Evolutionary conservation across 1,140 invertebrate genomes (phyloP), one percentile per base, ranked within the genome.

Genomic region (Thaumatotibia leucotreta): DNA sequence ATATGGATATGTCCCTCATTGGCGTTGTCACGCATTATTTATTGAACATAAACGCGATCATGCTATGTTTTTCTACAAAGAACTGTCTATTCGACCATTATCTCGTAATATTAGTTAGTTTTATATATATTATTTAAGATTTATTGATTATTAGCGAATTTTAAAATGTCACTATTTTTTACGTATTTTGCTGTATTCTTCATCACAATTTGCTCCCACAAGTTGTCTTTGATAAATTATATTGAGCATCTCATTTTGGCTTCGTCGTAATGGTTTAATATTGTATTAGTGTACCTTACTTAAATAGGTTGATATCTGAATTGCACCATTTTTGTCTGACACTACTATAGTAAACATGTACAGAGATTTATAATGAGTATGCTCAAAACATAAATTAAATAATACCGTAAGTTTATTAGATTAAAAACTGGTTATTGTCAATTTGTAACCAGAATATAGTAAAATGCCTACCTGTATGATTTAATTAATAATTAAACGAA

Each of bases 401-500:
- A 61, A 64, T 61, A 66, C 27, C 27, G 14, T 64, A 54, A 65
- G 29, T 49, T 63, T 68, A 27, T 58, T 58, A 72, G 64, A 72
- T 67, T 70, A 72, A 70, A 65, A 72, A 4, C 24, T 27, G 52
- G 52, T 24, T 29, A 58, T 17, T 58, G 23, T 11, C 14, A 29
- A 11, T 1, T 27, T 27, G n/a, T 58, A 17, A 75, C 72, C 61
- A 66, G 74, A 72, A 69, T 73, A 65, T 70, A 62, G 66, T 75
- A 79, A 65, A 75, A 73, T 77, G 75, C 72, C 74, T 73, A 61
- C 69, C 72, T 82, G 68, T 75, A 68, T 74, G 72, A 65, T 73
- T 71, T 76, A 80, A 64, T 75, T 54, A 67, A 71, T 73, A 45
- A 45, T 45, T 45, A 61, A 82, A 75, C 74, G 74, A 85, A 87